Evolutionary conservation across 2,113 vertebrate species (phyloP).

Genomic region (Panthera leo): DNA sequence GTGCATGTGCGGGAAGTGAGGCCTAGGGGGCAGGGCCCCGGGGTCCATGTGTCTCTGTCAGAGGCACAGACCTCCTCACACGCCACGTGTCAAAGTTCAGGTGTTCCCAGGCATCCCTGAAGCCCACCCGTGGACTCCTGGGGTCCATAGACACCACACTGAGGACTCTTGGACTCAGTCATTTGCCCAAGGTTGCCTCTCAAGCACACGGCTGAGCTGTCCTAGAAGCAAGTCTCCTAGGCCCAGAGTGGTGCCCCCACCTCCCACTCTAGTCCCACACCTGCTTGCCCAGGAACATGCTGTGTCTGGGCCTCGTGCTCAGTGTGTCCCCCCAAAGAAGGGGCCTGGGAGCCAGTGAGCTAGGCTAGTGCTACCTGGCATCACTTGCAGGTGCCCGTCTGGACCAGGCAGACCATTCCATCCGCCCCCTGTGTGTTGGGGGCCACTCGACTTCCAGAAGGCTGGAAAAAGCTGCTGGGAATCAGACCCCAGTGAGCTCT

Average conservation of each 20-base stretch:
- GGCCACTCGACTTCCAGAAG: not conserved
- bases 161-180: not conserved
- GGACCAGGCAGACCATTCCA: no score
- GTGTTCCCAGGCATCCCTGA: not conserved
- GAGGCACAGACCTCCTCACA: not conserved
- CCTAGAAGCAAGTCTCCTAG: not conserved
- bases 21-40: not conserved
- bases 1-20: not conserved
- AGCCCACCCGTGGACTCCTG: not conserved
- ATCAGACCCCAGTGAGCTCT: not conserved
- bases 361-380: fast-evolving
- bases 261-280: not conserved
- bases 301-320: not conserved
- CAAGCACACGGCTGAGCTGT: not conserved
- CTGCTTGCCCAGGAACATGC: not conserved
- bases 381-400: fast-evolving
- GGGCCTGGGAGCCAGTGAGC: not conserved
- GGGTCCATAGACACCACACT: not conserved
- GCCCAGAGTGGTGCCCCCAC: not conserved
- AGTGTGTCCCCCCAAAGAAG: not conserved
- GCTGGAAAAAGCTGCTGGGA: not conserved
- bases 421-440: no score
- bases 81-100: not conserved
- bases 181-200: not conserved
- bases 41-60: not conserved